These are phyloP conservation scores for Hedya salicella DNA, from an alignment of 2,888 invertebrate genomes.

Conservation along the genomic window DNA sequence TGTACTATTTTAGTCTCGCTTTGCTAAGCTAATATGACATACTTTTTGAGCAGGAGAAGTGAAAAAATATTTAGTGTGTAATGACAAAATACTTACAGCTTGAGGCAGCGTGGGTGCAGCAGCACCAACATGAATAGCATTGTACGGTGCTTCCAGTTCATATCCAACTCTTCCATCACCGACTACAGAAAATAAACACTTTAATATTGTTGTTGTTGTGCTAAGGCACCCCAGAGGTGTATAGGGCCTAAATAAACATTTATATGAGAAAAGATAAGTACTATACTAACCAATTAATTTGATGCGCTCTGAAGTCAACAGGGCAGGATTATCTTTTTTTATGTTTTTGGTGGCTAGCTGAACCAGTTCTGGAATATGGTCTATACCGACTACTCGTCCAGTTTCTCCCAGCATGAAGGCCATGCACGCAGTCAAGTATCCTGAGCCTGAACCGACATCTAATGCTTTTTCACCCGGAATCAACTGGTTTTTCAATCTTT, in stretches of 20 bases:
- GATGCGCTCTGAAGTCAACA: slow-evolving; percentile 88
- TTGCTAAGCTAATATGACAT: no score
- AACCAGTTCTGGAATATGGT: slow-evolving; percentile 94
- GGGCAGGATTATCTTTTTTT: slow-evolving; percentile 87
- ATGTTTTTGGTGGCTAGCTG: slow-evolving; percentile 91
- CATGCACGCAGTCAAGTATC: slow-evolving; percentile 97
- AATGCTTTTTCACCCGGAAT: slow-evolving; percentile 90
- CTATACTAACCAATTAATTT: slow-evolving; percentile 87
- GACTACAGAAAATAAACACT: slow-evolving; percentile 73
- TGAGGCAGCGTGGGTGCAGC: slow-evolving; percentile 92
- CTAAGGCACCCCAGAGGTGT: no score
- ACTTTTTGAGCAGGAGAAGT: no score
- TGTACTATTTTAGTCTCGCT: no score
- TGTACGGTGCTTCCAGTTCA: slow-evolving; percentile 90
- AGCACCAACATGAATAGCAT: slow-evolving; percentile 97
- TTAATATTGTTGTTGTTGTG: no score
- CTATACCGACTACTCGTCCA: slow-evolving; percentile 92
- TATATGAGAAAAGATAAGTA: slow-evolving; percentile 4
- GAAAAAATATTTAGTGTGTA: no score
- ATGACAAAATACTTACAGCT: slow-evolving; percentile 81
- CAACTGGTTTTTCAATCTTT: slow-evolving; percentile 92
- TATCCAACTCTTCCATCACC: slow-evolving; percentile 96
- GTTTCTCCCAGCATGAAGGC: slow-evolving; percentile 91
- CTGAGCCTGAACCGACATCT: slow-evolving; percentile 97
- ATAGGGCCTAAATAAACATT: no score